phyloP scores from a whole-genome alignment of 2,113 vertebrate genomes.

The Heterochromis multidens region DNA sequence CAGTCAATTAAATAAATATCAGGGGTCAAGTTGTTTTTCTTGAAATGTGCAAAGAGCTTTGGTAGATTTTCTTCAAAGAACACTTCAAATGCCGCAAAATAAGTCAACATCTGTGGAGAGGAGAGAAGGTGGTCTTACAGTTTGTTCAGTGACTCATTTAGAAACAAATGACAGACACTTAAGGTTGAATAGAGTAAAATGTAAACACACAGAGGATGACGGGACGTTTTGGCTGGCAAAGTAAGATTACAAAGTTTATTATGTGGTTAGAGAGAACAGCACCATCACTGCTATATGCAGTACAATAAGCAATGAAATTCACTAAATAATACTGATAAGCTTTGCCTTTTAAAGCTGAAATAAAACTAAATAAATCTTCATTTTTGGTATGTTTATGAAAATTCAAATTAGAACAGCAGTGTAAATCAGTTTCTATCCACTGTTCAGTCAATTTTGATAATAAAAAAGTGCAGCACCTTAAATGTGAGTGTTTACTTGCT shows the following conservation, averaged over 20 bases:
- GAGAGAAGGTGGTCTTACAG: neutral
- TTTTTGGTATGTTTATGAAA: too few species aligned
- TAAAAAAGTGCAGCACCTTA: too few species aligned
- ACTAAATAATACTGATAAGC: neutral
- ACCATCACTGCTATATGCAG: rapidly evolving
- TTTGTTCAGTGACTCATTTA: neutral
- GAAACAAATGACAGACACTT: neutral
- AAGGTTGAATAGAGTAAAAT: neutral
- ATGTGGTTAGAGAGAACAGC: neutral
- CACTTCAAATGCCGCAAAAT: slow-evolving; percentile 95
- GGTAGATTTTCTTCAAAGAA: slow-evolving; percentile 98
- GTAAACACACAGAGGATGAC: neutral
- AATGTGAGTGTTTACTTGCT: too few species aligned
- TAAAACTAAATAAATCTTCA: neutral
- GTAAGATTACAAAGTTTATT: neutral
- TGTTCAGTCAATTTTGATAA: too few species aligned
- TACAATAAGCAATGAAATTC: rapidly evolving
- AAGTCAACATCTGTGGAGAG: slow-evolving; percentile 89
- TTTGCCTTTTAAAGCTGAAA: neutral
- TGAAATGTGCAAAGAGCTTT: slow-evolving; percentile 97
- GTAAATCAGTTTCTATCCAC: too few species aligned
- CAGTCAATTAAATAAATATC: slow-evolving; percentile 99
- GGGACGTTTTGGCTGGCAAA: neutral
- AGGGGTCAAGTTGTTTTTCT: slow-evolving; percentile 91
- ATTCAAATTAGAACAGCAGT: too few species aligned